These are phyloP conservation scores for Mystacornis crossleyi DNA, from an alignment of 2,113 vertebrate species.

Conservation along the genomic window DNA sequence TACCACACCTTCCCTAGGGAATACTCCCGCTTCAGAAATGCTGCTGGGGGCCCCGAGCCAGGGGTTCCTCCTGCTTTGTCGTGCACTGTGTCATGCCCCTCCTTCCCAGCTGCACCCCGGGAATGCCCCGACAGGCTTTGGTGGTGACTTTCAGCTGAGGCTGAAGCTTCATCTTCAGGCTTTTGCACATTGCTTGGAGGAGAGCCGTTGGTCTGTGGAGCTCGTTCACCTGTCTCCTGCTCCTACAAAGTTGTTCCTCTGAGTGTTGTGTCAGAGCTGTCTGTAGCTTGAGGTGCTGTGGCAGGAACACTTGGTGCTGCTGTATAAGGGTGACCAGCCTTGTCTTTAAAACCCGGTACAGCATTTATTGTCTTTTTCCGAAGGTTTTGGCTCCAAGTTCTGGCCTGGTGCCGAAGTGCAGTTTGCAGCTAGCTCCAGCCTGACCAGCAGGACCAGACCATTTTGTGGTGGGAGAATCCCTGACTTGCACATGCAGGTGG, in stretches of 20 bases:
- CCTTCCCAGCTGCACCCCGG: background rate
- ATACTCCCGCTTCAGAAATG: background rate
- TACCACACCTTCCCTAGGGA: fast-evolving
- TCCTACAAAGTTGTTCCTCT: background rate
- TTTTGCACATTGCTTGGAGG: background rate
- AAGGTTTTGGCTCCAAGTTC: background rate
- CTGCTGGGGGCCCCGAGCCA: background rate
- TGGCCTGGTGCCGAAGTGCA: background rate
- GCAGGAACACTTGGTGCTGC: background rate
- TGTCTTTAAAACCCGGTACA: background rate
- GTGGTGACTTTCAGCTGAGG: background rate
- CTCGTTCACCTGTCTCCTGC: background rate
- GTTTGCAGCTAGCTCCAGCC: background rate
- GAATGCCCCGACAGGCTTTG: background rate
- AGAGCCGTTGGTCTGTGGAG: background rate
- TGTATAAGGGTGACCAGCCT: background rate
- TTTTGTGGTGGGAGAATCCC: background rate
- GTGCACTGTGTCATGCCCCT: fast-evolving
- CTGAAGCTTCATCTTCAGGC: background rate
- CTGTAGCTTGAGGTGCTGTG: fast-evolving
- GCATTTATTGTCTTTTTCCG: background rate
- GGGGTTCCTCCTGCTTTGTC: background rate
- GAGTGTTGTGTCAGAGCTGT: background rate
- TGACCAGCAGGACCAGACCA: background rate
- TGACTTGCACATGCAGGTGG: background rate